These are phyloP conservation scores for Centruroides vittatus DNA, from an alignment of 1,140 invertebrate genomes.

Conservation along the genomic window DNA sequence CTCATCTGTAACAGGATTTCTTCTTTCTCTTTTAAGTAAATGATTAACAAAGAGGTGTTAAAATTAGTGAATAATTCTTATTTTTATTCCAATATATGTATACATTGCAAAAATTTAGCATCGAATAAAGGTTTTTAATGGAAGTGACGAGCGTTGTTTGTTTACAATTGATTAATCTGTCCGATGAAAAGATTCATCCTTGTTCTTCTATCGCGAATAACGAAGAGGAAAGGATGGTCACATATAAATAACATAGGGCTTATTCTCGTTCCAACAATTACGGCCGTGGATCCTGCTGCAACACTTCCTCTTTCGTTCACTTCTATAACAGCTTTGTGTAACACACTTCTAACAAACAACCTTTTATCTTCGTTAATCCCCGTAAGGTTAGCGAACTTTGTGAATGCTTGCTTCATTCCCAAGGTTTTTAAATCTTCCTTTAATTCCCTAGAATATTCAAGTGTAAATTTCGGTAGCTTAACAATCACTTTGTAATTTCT, in stretches of 20 bases:
- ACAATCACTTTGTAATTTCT: neutral
- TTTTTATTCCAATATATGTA: no score
- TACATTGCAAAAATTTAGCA: no score
- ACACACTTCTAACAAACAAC: neutral
- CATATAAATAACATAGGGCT: neutral
- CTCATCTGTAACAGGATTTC: no score
- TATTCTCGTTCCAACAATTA: neutral
- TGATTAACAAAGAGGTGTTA: no score
- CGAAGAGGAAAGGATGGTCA: slow-evolving; percentile 53
- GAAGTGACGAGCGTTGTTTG: no score
- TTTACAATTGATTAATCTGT: slow-evolving; percentile 11
- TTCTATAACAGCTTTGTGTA: neutral
- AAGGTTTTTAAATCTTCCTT: neutral
- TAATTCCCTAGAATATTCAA: neutral
- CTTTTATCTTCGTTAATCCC: neutral
- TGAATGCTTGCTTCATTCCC: neutral
- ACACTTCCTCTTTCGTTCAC: neutral
- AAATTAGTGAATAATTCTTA: no score
- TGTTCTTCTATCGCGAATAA: slow-evolving; percentile 43
- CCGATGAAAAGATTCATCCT: slow-evolving; percentile 49
- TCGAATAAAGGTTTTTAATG: no score
- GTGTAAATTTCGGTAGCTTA: neutral
- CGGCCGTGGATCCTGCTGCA: neutral
- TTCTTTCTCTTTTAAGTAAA: no score
- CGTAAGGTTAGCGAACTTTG: neutral